Evolutionary conservation across 2,797 vertebrate species (phyloP), one percentile per base, ranked within the genome.

Genomic region (Epinephelus awoara): DNA sequence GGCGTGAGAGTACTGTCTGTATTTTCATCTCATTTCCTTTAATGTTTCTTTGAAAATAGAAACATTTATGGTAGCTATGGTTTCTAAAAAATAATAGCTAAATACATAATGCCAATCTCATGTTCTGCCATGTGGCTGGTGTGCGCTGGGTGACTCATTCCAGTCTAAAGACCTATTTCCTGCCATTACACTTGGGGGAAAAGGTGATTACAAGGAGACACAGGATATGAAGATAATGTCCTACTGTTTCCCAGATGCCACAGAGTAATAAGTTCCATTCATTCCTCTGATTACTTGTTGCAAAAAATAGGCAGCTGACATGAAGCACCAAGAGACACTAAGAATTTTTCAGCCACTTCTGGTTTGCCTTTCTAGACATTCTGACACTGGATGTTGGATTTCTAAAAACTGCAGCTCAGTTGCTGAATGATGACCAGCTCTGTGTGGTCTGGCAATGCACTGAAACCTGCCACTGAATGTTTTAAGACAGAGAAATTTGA

Each of bases 181-280:
- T 50, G 44, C 65, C 78, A 88, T 91, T 91, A 90, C 89, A 91
- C 86, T 49, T 80, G 62, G 2, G 42, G 23, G 38, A 47, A 78
- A 90, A 89, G 85, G 84, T 86, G 84, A 91, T 89, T 79, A 87
- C 69, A 85, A 83, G 76, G 64, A 84, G 80, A 84, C 44, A 38
- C 29, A 38, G 72, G 65, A 66, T 73, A 73, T 67, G 69, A 80
- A 64, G 58, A 83, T 85, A 65, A 69, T 65, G 40, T 80, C 73
- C 54, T 62, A 15, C 66, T 77, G 65, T 85, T 87, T 79, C 83
- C 74, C 78, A 89, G 90, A 89, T 85, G 86, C 81, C 84, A 89
- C 68, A n/a, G 72, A 72, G 76, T 82, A 86, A 86, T 89, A 81
- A 68, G 56, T 78, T 68, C 18, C 72, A 67, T 52, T 77, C 52